phyloP scores from a whole-genome alignment of 2,113 vertebrate species.

The Neolamprologus brichardi region DNA sequence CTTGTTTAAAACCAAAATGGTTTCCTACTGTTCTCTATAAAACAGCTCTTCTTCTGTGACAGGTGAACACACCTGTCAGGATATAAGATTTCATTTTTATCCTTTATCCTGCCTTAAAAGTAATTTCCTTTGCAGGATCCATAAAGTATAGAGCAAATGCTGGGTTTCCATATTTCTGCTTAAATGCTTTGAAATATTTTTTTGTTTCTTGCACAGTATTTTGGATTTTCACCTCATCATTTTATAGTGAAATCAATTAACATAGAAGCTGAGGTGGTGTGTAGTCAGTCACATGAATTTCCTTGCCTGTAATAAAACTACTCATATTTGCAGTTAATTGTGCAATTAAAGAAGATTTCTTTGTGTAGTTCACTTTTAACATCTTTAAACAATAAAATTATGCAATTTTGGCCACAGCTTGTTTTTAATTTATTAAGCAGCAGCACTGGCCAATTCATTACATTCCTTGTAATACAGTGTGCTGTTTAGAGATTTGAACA shows the following conservation, averaged over 20 bases:
- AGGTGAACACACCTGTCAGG: not conserved
- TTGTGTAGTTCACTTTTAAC: not conserved
- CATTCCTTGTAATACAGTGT: not conserved
- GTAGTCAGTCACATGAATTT: not conserved
- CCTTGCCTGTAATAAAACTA: not conserved
- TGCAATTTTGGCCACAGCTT: not conserved
- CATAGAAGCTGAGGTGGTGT: not conserved
- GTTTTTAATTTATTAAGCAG: not conserved
- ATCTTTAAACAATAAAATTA: not conserved
- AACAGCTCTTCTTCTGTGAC: not conserved
- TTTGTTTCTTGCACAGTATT: not conserved
- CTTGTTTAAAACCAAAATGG: not conserved
- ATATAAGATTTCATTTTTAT: not conserved
- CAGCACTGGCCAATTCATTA: not conserved
- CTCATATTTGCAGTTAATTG: not conserved
- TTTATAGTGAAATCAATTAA: not conserved
- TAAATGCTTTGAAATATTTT: not conserved
- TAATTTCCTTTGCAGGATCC: not conserved
- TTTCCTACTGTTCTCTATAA: not conserved
- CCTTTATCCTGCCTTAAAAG: not conserved
- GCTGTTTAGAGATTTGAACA: not conserved
- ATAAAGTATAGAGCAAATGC: not conserved
- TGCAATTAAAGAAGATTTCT: not conserved
- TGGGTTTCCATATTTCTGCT: not conserved
- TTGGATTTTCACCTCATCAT: not conserved